Evolutionary conservation across 2,888 invertebrate species (phyloP), one percentile per base, ranked within the genome.

Genomic region (Emesis furor): DNA sequence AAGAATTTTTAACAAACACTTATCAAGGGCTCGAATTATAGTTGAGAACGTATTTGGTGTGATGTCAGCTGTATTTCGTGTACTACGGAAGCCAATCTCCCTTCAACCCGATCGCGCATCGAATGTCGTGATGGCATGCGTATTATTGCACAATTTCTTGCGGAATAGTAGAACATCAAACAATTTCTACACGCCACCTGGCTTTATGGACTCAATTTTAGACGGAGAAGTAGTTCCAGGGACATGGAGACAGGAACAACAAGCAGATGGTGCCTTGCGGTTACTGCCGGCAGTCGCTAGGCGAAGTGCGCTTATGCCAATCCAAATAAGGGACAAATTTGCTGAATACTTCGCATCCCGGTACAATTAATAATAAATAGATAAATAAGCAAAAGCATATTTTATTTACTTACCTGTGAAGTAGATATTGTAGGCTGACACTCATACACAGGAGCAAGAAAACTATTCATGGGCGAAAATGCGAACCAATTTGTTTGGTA

Each of bases 31-130:
- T 42, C 73, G 88, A 0, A 84, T 88, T 32, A 84, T 88, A 10
- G 88, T 90, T 14, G 89, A 90, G 86, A 89, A 89, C 62, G 79
- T 79, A 14, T 86, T 88, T 72, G 87, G 87, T 10, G 86, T 89
- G 37, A 7, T 88, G 39, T 37, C 81, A 5, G 73, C 83, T 71
- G 79, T 51, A 78, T 88, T 88, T 76, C 72, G 85, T 82, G 76
- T 88, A 17, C 86, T 86, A 72, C 32, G 79, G 68, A 81, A 78
- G 76, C 86, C 86, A 46, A 82, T 89, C 24, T 32, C 65, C 17
- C 12, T 89, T 32, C 10, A 69, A 24, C 82, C 84, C 10, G 83
- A 82, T 17, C 86, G 73, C 74, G 81, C 72, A 30, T 39, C 73
- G 67, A 17, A 74, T 3, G 76, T 88, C 24, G 82, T 84, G 8